Percentiles rank a stretch among this genome's conserved stretches.
Conservation (phyloP, 1,140 invertebrate genomes). For the Plectus sambesii region DNA sequence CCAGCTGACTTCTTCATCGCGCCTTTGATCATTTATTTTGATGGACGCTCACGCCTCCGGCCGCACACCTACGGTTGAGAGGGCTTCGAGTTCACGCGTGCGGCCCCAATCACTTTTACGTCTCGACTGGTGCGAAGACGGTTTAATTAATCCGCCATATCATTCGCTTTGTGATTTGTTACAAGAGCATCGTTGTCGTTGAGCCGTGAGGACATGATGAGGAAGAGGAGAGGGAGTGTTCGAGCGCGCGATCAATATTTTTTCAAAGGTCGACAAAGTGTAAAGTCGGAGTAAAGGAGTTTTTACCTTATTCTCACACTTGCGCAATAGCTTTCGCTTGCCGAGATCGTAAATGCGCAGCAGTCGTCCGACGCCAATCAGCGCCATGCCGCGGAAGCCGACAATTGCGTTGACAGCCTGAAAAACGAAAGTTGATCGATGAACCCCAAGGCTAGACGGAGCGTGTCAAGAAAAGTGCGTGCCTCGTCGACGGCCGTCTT, state of each 20-base stretch:
- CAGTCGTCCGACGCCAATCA: conserved; percentile 82
- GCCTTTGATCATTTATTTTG: too few relatives aligned
- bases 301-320: conserved; percentile 89
- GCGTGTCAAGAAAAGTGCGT: conserved; percentile 11
- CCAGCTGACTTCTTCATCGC: too few relatives aligned
- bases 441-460: neutral
- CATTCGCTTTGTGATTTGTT: neutral
- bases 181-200: neutral
- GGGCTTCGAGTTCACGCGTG: too few relatives aligned
- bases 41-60: too few relatives aligned
- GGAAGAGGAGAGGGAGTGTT: neutral
- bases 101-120: too few relatives aligned
- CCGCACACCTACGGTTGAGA: too few relatives aligned
- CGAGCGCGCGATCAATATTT: neutral
- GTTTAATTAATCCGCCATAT: too few relatives aligned
- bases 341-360: conserved; percentile 90
- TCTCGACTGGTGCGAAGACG: too few relatives aligned
- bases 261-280: neutral
- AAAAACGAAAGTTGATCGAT: conserved; percentile 40
- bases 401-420: conserved; percentile 65
- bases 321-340: conserved; percentile 85
- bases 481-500: conserved; percentile 87
- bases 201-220: neutral
- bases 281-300: conserved; percentile 13
- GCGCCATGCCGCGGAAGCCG: conserved; percentile 74